Evolutionary conservation across 2,888 invertebrate species (phyloP), one percentile per base, ranked within the genome.

Genomic region (Emmelina monodactyla): DNA sequence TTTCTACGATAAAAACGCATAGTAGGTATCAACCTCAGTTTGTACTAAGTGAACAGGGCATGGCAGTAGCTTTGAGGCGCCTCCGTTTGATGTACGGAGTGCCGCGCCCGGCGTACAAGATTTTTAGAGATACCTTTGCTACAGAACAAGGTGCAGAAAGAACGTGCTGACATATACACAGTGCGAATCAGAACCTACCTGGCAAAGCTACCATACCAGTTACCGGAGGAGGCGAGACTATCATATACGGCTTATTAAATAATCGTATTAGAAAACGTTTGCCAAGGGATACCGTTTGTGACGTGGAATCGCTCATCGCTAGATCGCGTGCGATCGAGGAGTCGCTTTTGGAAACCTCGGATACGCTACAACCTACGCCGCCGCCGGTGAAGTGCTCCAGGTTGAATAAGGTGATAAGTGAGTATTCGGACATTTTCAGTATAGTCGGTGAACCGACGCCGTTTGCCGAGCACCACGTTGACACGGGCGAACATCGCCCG

Each of bases 401-500:
- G 19, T 19, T 9, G 5, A 6, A 19, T 5, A 5, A 5, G 19
- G 9, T 6, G 19, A 19, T 19, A 19, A 19, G 6, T 19, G 19
- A 5, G 19, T 9, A 6, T 19, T 9, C 5, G 11, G 37, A 35
- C 10, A 25, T 35, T 10, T 35, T 40, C 31, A 12, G 29, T 3
- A 14, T 11, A 32, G 32, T 16, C 12, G 36, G 31, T 29, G 37
- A 33, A 1, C 31, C 37, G 12, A 37, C 36, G n/a, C 29, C 40
- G 13, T 38, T 37, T 22, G 41, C 40, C 9, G n/a, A n/a, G n/a
- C n/a, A n/a, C n/a, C n/a, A n/a, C n/a, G n/a, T 19, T 9, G 19
- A 5, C 19, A 6, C 6, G 9, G 9, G 19, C 5, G 19, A 19
- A 5, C 19, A 19, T 9, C 19, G 6, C 6, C 19, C 19, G 5